Percentiles rank a stretch among this genome's conserved stretches.
Evolutionary conservation across 1,140 invertebrate genomes (phyloP).

Genomic region (Rhopalosiphum maidis): DNA sequence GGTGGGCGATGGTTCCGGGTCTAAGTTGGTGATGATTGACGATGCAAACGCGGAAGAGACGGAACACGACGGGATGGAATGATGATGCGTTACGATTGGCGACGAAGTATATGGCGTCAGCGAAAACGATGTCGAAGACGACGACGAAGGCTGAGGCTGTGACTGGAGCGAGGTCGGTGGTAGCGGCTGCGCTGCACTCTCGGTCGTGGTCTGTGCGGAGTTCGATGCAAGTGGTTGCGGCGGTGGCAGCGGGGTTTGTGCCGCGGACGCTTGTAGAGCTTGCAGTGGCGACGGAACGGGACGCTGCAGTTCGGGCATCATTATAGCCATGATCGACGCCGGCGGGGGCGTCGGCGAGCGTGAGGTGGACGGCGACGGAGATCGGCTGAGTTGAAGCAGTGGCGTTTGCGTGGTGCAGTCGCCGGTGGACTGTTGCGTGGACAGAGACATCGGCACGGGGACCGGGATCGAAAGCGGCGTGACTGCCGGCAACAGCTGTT

Average conservation of each 20-base stretch:
- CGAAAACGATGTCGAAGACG: background rate
- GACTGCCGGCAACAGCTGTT: slow-evolving; percentile 60
- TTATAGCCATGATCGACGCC: slow-evolving; percentile 58
- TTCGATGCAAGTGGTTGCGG: background rate
- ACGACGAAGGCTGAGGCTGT: background rate
- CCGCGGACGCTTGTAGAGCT: background rate
- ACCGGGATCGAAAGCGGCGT: slow-evolving; percentile 59
- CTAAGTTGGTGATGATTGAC: slow-evolving; percentile 85
- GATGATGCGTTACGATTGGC: slow-evolving; percentile 33
- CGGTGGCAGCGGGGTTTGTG: background rate
- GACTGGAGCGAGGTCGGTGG: too few species aligned
- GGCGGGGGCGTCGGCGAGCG: slow-evolving; percentile 56
- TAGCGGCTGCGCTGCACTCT: background rate
- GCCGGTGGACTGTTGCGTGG: slow-evolving; percentile 43
- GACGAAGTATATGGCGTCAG: background rate
- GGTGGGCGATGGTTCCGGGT: slow-evolving; percentile 78
- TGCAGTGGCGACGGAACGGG: slow-evolving; percentile 60
- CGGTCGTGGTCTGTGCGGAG: background rate
- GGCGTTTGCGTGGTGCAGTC: slow-evolving; percentile 62
- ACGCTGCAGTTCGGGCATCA: slow-evolving; percentile 59
- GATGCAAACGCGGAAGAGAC: slow-evolving; percentile 79
- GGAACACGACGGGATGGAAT: slow-evolving; percentile 64
- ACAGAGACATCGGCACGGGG: background rate
- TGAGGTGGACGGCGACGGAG: slow-evolving; percentile 62
- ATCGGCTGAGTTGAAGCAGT: slow-evolving; percentile 66